Conservation (phyloP, 2,797 vertebrate genomes). For the Melopsittacus undulatus region DNA sequence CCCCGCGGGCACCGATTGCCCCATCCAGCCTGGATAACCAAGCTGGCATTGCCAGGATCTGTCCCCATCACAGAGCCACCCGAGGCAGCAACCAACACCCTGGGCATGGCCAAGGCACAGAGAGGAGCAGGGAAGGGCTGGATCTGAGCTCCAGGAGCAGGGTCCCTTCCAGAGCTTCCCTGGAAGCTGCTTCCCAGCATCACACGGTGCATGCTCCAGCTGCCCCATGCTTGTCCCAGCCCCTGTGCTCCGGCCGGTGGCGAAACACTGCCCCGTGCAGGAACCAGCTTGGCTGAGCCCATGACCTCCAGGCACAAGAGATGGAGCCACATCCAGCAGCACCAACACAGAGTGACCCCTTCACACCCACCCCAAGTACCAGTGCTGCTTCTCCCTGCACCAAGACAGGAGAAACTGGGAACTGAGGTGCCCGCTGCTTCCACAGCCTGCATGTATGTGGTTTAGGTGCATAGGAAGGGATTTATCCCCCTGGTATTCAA, state of each 20-base stretch:
- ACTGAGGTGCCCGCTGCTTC: not conserved
- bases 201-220: accelerated
- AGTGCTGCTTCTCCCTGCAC: not conserved
- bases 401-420: not conserved
- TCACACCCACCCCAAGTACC: not conserved
- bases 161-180: not conserved
- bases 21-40: conserved; percentile 34
- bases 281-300: not conserved
- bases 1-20: conserved; percentile 52
- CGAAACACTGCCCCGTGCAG: not conserved
- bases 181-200: not conserved
- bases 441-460: not conserved
- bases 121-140: not conserved
- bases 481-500: not conserved
- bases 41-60: not conserved
- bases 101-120: not conserved
- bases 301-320: accelerated
- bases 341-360: not conserved
- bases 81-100: not conserved
- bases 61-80: not conserved
- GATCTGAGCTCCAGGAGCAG: not conserved
- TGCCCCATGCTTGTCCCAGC: not conserved
- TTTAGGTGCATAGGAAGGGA: not conserved
- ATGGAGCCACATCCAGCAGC: not conserved
- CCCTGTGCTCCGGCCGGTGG: not conserved